Conservation (phyloP, 92 coral and sea anemone genomes). For the Phymanthus crucifer region DNA sequence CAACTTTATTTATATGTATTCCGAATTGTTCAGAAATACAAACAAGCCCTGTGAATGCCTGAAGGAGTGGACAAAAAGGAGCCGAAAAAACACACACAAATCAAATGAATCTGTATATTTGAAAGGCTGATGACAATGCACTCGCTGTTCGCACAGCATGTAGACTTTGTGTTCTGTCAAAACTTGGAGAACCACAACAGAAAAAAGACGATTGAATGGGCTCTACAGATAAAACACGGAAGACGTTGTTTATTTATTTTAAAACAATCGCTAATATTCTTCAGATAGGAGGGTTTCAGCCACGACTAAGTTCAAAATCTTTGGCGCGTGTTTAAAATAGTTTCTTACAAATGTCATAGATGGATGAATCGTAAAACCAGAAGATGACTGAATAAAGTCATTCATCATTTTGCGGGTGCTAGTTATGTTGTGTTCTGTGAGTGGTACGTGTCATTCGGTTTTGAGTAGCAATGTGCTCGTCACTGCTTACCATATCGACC, state of each 20-base stretch:
- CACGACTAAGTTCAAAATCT: neutral
- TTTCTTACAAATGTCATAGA: neutral
- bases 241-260: too few species aligned
- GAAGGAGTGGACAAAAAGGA: neutral
- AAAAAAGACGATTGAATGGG: neutral
- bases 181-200: neutral
- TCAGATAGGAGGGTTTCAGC: too few species aligned
- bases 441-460: neutral
- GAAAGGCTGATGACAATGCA: constrained; percentile 1
- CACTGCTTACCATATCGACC: too few species aligned
- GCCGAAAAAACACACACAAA: neutral
- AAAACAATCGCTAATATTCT: too few species aligned
- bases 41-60: neutral
- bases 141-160: neutral
- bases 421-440: neutral
- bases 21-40: neutral
- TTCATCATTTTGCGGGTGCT: neutral
- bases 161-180: neutral
- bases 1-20: neutral
- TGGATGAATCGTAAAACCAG: neutral
- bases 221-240: neutral
- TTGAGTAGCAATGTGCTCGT: neutral
- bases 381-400: neutral
- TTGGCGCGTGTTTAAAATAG: neutral
- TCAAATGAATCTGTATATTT: neutral